These are phyloP conservation scores for Stratiomys singularior DNA, from an alignment of 2,888 invertebrate species.

Conservation along the genomic window DNA sequence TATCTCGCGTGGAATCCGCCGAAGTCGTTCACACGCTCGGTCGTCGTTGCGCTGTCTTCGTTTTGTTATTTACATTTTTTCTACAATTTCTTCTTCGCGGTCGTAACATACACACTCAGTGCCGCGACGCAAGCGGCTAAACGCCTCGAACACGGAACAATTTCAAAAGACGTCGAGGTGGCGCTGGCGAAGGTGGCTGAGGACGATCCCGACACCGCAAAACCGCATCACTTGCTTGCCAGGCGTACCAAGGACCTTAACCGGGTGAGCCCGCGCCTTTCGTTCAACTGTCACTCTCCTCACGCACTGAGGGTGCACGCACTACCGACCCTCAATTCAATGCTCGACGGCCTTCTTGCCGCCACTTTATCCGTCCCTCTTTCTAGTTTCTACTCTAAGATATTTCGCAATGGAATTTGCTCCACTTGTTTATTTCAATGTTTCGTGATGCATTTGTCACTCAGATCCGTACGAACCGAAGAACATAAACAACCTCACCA, in stretches of 20 bases:
- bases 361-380: no score
- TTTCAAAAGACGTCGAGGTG: background rate
- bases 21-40: background rate
- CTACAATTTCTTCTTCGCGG: background rate
- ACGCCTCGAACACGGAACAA: background rate
- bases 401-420: background rate
- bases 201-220: background rate
- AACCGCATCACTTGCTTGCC: background rate
- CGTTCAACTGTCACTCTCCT: background rate
- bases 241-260: background rate
- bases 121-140: slow-evolving; percentile 12
- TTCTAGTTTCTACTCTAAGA: background rate
- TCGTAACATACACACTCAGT: background rate
- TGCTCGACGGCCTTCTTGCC: no score
- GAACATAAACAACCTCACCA: slow-evolving; percentile 20
- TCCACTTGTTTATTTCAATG: background rate
- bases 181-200: background rate
- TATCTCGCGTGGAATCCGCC: slow-evolving; percentile 17
- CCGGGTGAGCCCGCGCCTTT: background rate
- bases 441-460: slow-evolving; percentile 12
- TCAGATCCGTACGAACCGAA: background rate
- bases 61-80: slow-evolving; percentile 37
- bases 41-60: slow-evolving; percentile 24
- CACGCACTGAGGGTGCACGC: no score
- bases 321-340: no score